Base-by-base conservation (phyloP, 1,140 invertebrate genomes). In the Gryllus bimaculatus region DNA sequence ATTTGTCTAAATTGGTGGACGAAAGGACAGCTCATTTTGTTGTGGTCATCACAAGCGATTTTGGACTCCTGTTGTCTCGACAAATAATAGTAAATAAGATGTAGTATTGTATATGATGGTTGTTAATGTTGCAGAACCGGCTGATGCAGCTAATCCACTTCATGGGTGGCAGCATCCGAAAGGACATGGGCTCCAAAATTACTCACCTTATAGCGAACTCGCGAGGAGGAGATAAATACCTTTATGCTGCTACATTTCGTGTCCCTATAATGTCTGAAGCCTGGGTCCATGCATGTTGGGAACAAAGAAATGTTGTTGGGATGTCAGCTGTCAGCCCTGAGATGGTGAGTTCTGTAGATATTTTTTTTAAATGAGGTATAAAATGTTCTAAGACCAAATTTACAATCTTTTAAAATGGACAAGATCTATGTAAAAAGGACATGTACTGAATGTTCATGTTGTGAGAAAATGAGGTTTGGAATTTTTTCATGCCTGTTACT, bases 101-200 rank as follows among this genome's bases (percentile, higher is more conserved):
- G 21, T 13, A 75, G 4, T 3, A 75, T 75, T 21, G 21, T 21
- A 3, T n/a, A 18, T 18, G n/a, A 18, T 75, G 7, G 1, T 75
- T 15, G 15, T 8, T 48, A 20, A 12, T 76, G 74, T 79, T 49
- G 12, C 48, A 96, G 95, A 92, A 91, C 80, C 91, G 91, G 84
- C 88, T 97, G 83, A 92, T 96, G 81, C 92, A 92, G 82, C 89
- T 95, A 84, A 93, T 98, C 81, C 96, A 98, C 87, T 92, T 93
- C 84, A 98, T 98, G 96, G 96, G 95, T 81, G 96, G 96, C 20
- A 96, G 94, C 83, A 93, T 98, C 82, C 90, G 95, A 76, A 95
- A 94, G 86, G 95, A 97, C 82, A 92, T 96, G 88, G 92, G 91
- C 79, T 88, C 90, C 21, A 95, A 94, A 84, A 92, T 96, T 79